A percentile compares a stretch with the other conserved stretches of the same genome.
These are phyloP conservation scores for Sycobia sp. DNA, from an alignment of 1,140 invertebrate genomes.

Conservation along the genomic window DNA sequence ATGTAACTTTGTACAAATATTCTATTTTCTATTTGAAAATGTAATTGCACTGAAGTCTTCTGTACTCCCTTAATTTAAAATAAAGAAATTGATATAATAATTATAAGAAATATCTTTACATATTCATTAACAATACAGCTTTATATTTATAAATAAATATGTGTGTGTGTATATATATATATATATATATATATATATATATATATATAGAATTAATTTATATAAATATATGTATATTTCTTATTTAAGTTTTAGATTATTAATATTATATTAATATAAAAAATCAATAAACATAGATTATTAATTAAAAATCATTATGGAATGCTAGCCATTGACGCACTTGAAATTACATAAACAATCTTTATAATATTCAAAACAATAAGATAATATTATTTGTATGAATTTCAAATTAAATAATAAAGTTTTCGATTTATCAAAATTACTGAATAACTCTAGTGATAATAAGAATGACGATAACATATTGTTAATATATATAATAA, in stretches of 20 bases:
- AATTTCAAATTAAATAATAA: slow-evolving; percentile 18
- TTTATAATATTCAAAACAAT: slow-evolving; percentile 13
- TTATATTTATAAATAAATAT: slow-evolving; percentile 23
- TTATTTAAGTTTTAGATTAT: background rate
- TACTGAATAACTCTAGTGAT: slow-evolving; percentile 16
- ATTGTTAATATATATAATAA: slow-evolving; percentile 3
- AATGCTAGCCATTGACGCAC: slow-evolving; percentile 4
- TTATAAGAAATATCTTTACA: slow-evolving; percentile 14
- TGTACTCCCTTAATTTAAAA: slow-evolving; percentile 25
- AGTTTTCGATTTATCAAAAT: slow-evolving; percentile 14
- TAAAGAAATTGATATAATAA: slow-evolving; percentile 15
- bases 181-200: background rate
- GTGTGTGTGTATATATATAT: background rate
- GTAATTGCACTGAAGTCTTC: slow-evolving; percentile 34
- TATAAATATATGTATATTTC: background rate
- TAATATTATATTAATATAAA: too few relatives aligned
- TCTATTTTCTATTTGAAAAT: slow-evolving; percentile 21
- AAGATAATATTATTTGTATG: slow-evolving; percentile 8
- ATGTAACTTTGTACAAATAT: slow-evolving; percentile 32
- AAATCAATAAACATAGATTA: background rate
- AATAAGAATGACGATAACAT: slow-evolving; percentile 13
- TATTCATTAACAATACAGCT: slow-evolving; percentile 17
- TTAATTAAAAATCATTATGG: slow-evolving; percentile 14
- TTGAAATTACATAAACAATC: slow-evolving; percentile 14
- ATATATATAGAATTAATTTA: too few relatives aligned